Evolutionary conservation across 2,888 invertebrate genomes (phyloP).

Genomic region (Agrenia bidenticulata): DNA sequence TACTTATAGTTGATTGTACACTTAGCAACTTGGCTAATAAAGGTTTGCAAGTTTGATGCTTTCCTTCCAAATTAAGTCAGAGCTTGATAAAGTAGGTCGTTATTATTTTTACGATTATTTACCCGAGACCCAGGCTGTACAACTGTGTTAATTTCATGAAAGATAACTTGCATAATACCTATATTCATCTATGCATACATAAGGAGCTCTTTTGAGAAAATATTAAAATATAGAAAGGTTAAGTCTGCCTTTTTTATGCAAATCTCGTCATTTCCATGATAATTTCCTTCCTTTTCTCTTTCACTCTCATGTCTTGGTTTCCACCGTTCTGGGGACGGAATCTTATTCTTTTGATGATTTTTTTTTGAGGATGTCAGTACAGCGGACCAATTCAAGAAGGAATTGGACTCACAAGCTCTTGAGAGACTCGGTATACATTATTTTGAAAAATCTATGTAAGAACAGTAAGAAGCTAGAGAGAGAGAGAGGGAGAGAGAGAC

Average conservation of each 20-base stretch:
- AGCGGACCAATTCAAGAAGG: background rate
- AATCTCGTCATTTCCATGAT: conserved; percentile 36
- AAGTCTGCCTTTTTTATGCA: conserved; percentile 14
- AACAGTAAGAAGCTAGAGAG: too few relatives aligned
- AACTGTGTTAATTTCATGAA: conserved; percentile 8
- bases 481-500: too few relatives aligned
- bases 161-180: conserved; percentile 1
- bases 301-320: background rate
- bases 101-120: conserved; percentile 20
- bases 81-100: too few relatives aligned
- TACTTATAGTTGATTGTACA: too few relatives aligned
- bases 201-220: background rate
- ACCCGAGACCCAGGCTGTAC: background rate
- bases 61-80: too few relatives aligned
- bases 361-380: background rate
- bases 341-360: conserved; percentile 12
- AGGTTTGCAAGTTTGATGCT: too few relatives aligned
- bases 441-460: too few relatives aligned
- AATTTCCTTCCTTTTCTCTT: conserved; percentile 24
- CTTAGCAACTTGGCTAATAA: too few relatives aligned
- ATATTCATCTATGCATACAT: conserved; percentile 1
- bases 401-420: conserved; percentile 27
- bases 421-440: too few relatives aligned
- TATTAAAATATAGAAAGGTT: background rate
- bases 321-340: background rate